These are phyloP conservation scores for Kryptolebias ocellatus DNA, from an alignment of 2,797 vertebrate genomes.

Conservation along the genomic window DNA sequence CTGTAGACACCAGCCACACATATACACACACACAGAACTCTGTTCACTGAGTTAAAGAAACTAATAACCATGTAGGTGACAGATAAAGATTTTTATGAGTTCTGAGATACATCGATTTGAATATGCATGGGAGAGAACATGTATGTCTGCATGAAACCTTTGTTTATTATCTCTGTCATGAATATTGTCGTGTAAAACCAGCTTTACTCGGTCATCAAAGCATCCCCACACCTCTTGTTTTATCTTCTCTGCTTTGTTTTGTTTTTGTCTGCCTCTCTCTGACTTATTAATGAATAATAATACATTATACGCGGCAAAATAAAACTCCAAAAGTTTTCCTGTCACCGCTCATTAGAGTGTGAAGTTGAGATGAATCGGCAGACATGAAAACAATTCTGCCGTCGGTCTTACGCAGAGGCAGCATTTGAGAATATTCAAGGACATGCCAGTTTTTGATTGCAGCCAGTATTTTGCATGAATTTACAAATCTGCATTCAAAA, in stretches of 20 bases:
- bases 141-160: not conserved
- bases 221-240: not conserved
- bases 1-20: slow-evolving; percentile 10
- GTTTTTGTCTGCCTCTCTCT: not conserved
- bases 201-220: not conserved
- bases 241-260: not conserved
- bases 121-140: not conserved
- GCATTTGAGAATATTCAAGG: not conserved
- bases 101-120: not conserved
- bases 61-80: slow-evolving; percentile 5
- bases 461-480: not conserved
- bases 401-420: not conserved
- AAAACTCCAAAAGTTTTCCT: not conserved
- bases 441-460: not conserved
- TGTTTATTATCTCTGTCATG: not conserved
- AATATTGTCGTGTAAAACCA: not conserved
- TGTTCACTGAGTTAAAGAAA: slow-evolving; percentile 11
- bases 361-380: not conserved
- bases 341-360: not conserved
- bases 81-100: not conserved
- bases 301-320: not conserved
- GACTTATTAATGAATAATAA: not conserved
- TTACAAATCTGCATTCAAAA: not conserved
- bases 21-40: slow-evolving; percentile 1
- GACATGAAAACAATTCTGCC: not conserved